Evolutionary conservation across 2,797 vertebrate genomes (phyloP).

Genomic region (Anguilla pacifica): DNA sequence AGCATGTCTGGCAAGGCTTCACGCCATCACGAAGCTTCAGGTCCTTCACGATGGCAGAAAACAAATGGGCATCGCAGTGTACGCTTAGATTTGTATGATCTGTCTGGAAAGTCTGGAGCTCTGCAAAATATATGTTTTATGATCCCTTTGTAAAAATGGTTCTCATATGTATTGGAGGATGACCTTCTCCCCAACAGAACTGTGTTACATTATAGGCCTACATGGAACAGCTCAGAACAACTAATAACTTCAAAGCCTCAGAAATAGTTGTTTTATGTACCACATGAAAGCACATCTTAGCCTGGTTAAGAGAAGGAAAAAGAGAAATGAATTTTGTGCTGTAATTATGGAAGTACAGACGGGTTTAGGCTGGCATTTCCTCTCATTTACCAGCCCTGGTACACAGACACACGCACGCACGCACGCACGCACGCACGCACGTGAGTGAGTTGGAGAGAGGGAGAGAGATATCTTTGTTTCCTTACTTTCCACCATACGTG

Average conservation of each 20-base stretch:
- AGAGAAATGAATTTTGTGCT: conserved; percentile 28
- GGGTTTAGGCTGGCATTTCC: conserved; percentile 43
- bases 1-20: background rate
- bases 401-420: conserved; percentile 11
- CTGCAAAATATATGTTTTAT: conserved; percentile 18
- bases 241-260: conserved; percentile 31
- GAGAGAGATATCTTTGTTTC: background rate
- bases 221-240: conserved; percentile 15
- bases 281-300: conserved; percentile 52
- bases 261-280: conserved; percentile 35
- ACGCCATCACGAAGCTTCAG: background rate
- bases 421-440: conserved; percentile 12
- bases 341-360: conserved; percentile 46
- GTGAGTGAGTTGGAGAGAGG: background rate
- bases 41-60: background rate
- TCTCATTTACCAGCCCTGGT: conserved; percentile 24
- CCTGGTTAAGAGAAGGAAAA: conserved; percentile 34
- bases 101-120: background rate
- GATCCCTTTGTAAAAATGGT: background rate
- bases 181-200: conserved; percentile 8
- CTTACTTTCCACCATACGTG: background rate
- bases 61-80: background rate
- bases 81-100: conserved; percentile 28
- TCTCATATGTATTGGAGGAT: conserved; percentile 16
- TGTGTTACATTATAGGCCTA: background rate